Base-by-base conservation (phyloP, 2,888 invertebrate species). In the Ophion ventricosus region DNA sequence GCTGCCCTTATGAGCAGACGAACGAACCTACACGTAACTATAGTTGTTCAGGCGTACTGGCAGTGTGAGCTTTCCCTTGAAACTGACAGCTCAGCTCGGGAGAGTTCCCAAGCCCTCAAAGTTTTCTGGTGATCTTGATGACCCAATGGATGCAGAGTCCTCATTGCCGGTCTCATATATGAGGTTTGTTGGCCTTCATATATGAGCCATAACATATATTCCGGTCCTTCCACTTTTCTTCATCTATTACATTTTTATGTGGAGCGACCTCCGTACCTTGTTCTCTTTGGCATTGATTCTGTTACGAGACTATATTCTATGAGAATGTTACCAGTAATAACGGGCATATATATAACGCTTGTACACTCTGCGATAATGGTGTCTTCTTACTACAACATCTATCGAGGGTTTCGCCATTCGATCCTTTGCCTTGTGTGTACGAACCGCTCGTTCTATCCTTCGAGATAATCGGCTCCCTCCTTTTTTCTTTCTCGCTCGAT, bases 261-360 rank as follows among this genome's bases (percentile, higher is more conserved):
- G n/a, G n/a, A 10, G 20, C 63, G 25, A 76, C 59, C 66, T 80
- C 35, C 43, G 25, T 43, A 73, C 61, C 49, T 73, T 54, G 49
- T 49, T 49, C 49, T 49, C 49, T 49, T 14, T 49, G 49, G 49
- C 49, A 49, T 84, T 56, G 29, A 56, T 75, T 78, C 63, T 83
- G 43, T 61, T 63, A 64, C 57, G 64, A 35, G 69, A 77, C 56
- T 54, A 17, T 20, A 64, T 66, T 72, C 73, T 78, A 70, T 77
- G 80, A 77, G 79, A 70, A 84, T 79, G 78, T 80, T 84, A 81
- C 75, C 78, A 78, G 80, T 89, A 90, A 89, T 90, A 89, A 88
- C 80, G 87, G 66, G 26, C 57, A 57, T 56, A 76, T 56, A n/a
- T 23, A 40, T 3, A 29, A 23, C 35, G 54, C 54, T 70, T 64